A percentile compares a stretch with the other conserved stretches of the same genome.
phyloP scores from a whole-genome alignment of 2,888 invertebrate species.

The Epiblema foenella region DNA sequence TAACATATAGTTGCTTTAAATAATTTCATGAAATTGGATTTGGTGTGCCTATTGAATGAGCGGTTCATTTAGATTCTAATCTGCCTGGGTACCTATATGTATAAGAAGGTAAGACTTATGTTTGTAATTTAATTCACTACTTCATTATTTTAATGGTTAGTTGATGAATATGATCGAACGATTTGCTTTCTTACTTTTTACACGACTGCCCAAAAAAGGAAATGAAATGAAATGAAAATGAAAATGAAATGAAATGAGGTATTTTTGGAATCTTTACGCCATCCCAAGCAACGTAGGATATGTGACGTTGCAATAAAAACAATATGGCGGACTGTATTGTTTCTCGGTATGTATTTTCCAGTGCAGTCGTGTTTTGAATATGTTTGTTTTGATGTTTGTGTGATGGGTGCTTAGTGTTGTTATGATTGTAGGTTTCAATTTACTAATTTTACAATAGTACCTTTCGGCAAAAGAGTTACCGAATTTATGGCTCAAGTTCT shows the following conservation, averaged over 20 bases:
- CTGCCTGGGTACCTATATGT: background rate
- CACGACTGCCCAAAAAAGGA: no score
- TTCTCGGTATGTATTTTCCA: no score
- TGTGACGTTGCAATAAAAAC: no score
- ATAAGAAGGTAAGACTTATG: no score
- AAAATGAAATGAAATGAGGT: no score
- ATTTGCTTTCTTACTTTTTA: background rate
- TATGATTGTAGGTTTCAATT: background rate
- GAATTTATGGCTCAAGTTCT: background rate
- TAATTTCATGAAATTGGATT: constrained; percentile 5
- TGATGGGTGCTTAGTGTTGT: background rate
- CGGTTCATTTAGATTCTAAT: background rate
- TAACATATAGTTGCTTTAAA: constrained; percentile 26
- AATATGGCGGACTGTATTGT: no score
- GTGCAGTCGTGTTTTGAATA: no score
- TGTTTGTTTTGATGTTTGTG: background rate
- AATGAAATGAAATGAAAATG: no score
- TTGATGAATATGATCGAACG: background rate
- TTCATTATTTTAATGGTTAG: background rate
- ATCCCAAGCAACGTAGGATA: no score
- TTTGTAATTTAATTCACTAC: background rate
- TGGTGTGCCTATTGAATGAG: background rate
- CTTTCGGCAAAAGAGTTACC: background rate
- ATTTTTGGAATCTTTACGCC: no score
- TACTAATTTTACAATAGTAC: background rate